These are phyloP conservation scores for Petrolisthes manimaculis DNA, from an alignment of 2,888 invertebrate genomes.

Conservation along the genomic window DNA sequence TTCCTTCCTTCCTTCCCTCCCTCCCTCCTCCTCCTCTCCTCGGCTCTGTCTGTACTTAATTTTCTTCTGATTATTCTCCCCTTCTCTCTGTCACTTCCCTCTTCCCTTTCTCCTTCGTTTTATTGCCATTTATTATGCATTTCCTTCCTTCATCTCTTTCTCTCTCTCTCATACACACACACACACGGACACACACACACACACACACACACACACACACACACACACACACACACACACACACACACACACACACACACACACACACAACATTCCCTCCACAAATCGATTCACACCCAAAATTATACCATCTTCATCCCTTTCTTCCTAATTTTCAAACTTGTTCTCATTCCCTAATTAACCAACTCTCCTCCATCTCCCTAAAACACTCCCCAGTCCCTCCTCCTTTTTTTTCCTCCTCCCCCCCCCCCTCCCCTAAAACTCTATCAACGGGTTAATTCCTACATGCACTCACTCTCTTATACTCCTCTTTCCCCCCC, in stretches of 20 bases:
- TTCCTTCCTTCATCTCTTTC: background rate
- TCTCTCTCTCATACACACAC: background rate
- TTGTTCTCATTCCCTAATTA: background rate
- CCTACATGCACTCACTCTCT: too few species aligned
- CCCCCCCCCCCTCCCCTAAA: too few species aligned
- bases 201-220: background rate
- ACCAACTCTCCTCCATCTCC: too few species aligned
- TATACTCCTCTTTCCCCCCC: too few species aligned
- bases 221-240: constrained; percentile 14
- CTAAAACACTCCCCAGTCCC: too few species aligned
- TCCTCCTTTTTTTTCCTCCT: too few species aligned
- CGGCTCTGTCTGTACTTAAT: background rate
- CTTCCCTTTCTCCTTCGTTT: too few species aligned
- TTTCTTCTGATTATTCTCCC: background rate
- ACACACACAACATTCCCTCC: background rate
- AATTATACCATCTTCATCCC: background rate
- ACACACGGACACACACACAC: constrained; percentile 4
- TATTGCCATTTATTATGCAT: too few species aligned
- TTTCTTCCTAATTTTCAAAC: background rate
- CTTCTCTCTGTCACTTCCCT: background rate
- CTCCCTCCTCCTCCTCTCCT: background rate
- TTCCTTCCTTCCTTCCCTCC: background rate
- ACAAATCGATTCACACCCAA: background rate
- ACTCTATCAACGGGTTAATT: too few species aligned
- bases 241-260: background rate